Evolutionary conservation across 2,797 vertebrate species (phyloP).

Genomic region (Lacerta agilis): DNA sequence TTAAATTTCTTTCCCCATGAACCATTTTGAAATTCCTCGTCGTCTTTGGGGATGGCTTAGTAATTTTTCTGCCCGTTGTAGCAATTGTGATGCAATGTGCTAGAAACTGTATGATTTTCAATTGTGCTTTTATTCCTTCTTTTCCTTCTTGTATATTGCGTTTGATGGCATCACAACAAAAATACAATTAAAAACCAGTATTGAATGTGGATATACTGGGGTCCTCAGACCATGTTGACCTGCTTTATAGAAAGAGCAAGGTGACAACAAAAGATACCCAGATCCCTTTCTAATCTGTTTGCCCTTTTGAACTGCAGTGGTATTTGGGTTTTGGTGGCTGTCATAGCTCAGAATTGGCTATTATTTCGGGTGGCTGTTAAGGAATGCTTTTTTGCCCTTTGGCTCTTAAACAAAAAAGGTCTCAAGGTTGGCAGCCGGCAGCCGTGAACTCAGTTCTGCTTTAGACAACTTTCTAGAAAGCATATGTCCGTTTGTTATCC

Average conservation of each 20-base stretch:
- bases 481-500: background rate
- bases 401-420: background rate
- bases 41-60: too few relatives aligned
- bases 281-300: background rate
- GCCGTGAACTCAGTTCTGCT: background rate
- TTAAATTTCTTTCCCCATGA: too few relatives aligned
- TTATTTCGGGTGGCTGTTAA: background rate
- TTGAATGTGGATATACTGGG: too few relatives aligned
- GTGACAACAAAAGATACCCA: background rate
- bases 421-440: background rate
- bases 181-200: too few relatives aligned
- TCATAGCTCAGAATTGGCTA: background rate
- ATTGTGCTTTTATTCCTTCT: too few relatives aligned
- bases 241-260: background rate
- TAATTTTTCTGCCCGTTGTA: too few relatives aligned
- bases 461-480: background rate
- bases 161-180: too few relatives aligned
- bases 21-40: too few relatives aligned
- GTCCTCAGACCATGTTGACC: too few relatives aligned
- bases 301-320: background rate
- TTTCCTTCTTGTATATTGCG: too few relatives aligned
- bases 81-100: too few relatives aligned
- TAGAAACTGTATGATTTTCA: too few relatives aligned
- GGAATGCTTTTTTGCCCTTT: background rate
- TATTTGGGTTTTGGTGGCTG: background rate